Evolutionary conservation across 30 jellyfish, hydroid and myxozoan species (phyloP), one percentile per base, ranked within the genome.

Genomic region (Nemopilema nomurai): DNA sequence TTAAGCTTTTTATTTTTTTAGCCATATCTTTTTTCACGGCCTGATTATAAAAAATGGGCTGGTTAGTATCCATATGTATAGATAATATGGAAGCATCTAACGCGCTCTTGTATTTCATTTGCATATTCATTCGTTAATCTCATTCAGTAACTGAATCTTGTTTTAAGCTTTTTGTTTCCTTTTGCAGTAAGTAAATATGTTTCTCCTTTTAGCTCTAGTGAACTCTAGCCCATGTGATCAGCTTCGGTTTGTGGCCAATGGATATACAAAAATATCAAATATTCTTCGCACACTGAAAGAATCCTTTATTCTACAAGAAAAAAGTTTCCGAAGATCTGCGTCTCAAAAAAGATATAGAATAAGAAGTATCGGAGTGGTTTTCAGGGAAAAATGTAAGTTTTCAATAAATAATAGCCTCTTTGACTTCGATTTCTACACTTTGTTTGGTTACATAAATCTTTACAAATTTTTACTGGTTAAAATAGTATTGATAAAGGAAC

Each of bases 231-330:
- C 84, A 27, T 74, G 84, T 41, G 25, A 66, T 13, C 84, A 74
- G 21, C 52, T 74, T 28, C 33, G 71, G 19, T 53, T 29, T 22
- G 84, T 74, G 49, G 51, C 49, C 19, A 41, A 74, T 19, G 84
- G 84, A 20, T 74, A 25, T 23, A 22, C 84, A 9, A 51, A 74
- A 0, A 33, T 74, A 49, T 51, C 84, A 49, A 26, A 74, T 13
- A 74, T n/a, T 41, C 71, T 74, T 7, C 70, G 52, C 6, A 33
- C 24, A n/a, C 29, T 74, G 25, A 74, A 74, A 41, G 33, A 41
- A 21, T 70, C 84, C 18, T 74, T 32, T 23, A 49, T 74, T 17
- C 31, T 17, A 23, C 84, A 74, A 74, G 84, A 74, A n/a, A 74
- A 74, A n/a, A 67, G 31, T 16, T 74, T 74, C 71, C 20, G 71